phyloP scores from a whole-genome alignment of 1,140 invertebrate genomes.

The Bombus confusus region DNA sequence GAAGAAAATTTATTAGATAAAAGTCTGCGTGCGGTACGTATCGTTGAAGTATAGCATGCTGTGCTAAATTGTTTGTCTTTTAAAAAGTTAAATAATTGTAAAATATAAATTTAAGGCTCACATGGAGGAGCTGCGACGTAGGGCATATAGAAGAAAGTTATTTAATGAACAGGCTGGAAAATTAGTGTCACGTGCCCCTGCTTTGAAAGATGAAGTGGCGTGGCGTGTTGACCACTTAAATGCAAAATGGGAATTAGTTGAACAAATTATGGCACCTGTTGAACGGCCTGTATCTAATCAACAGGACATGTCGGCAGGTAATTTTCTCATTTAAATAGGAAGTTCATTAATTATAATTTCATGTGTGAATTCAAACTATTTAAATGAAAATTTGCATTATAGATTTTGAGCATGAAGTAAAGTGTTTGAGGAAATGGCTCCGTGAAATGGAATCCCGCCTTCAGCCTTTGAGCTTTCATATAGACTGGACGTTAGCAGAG shows the following conservation, averaged over 20 bases:
- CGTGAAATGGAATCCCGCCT: conserved; percentile 86
- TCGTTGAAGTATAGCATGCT: neutral
- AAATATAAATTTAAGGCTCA: conserved; percentile 84
- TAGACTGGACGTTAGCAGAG: conserved; percentile 85
- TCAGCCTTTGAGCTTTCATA: conserved; percentile 85
- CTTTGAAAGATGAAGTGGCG: conserved; percentile 89
- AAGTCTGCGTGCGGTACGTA: conserved; percentile 86
- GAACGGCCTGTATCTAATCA: conserved; percentile 78
- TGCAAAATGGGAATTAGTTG: conserved; percentile 89
- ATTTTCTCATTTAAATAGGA: neutral
- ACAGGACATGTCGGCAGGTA: conserved; percentile 81
- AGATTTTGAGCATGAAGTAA: conserved; percentile 89
- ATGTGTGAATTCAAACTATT: neutral
- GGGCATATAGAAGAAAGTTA: conserved; percentile 87
- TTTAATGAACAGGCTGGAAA: conserved; percentile 91
- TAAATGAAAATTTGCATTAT: conserved; percentile 51
- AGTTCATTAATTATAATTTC: no score
- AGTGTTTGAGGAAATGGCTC: conserved; percentile 85
- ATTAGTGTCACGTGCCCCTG: conserved; percentile 87
- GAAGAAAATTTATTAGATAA: conserved; percentile 88
- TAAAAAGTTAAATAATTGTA: neutral
- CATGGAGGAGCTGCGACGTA: conserved; percentile 88
- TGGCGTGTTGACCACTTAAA: conserved; percentile 89
- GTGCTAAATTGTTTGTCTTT: conserved; percentile 3
- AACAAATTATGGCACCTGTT: conserved; percentile 83